These are phyloP conservation scores for Caligus rogercresseyi DNA, from an alignment of 1,140 invertebrate species.

Conservation along the genomic window DNA sequence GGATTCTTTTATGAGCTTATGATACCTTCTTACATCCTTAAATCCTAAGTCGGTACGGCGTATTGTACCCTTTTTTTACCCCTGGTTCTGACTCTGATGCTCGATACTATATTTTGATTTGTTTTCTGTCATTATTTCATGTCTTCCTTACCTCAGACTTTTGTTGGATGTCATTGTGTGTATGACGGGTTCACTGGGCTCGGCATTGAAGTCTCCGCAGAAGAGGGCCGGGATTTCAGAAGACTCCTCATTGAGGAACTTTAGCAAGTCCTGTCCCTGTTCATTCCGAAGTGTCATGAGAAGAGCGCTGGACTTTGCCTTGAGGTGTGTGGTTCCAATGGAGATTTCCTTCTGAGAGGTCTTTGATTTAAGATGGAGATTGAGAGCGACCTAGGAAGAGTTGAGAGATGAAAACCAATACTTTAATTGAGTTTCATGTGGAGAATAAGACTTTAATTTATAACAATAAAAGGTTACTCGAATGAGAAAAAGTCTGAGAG, in stretches of 20 bases:
- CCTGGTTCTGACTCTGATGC: no score
- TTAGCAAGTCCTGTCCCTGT: slow-evolving; percentile 51
- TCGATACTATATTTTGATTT: no score
- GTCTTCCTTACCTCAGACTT: slow-evolving; percentile 17
- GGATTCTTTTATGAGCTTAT: no score
- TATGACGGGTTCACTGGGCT: slow-evolving; percentile 52
- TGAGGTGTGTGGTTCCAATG: slow-evolving; percentile 54
- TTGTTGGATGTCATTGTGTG: slow-evolving; percentile 32
- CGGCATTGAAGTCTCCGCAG: slow-evolving; percentile 61
- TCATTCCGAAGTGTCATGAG: slow-evolving; percentile 49
- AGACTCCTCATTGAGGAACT: slow-evolving; percentile 37
- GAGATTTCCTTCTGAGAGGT: slow-evolving; percentile 41
- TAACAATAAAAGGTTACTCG: no score
- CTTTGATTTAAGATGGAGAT: slow-evolving; percentile 37
- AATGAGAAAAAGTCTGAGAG: no score
- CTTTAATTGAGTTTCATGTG: no score
- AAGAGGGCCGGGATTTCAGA: slow-evolving; percentile 32
- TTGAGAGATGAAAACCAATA: no score
- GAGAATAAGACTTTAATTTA: no score
- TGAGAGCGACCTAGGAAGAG: slow-evolving; percentile 39
- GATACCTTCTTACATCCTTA: no score
- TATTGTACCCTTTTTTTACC: no score
- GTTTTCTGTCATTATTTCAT: no score
- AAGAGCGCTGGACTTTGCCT: slow-evolving; percentile 48
- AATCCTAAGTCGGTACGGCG: no score